Conservation (phyloP, 1,140 invertebrate species). For the Ditylenchus dipsaci region DNA sequence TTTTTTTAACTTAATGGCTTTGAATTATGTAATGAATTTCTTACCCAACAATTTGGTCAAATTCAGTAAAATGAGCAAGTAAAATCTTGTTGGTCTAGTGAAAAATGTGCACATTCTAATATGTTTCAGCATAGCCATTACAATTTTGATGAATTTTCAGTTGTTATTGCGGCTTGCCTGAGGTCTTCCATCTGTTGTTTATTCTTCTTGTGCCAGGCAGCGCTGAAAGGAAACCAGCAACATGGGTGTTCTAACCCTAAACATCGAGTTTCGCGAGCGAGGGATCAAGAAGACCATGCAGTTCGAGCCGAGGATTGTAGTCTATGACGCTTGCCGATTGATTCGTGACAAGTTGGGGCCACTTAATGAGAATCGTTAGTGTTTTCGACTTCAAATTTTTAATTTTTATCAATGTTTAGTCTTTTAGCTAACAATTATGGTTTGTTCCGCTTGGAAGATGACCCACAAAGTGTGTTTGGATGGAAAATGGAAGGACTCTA, state of each 20-base stretch:
- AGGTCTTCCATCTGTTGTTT: too few species aligned
- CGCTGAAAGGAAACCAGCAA: neutral
- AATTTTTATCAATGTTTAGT: constrained; percentile 11
- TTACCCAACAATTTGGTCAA: too few species aligned
- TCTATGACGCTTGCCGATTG: constrained; percentile 88
- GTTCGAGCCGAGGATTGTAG: constrained; percentile 81
- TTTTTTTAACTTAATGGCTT: too few species aligned
- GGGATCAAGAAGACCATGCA: constrained; percentile 94
- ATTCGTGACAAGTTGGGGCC: constrained; percentile 81
- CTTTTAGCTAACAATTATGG: constrained; percentile 87
- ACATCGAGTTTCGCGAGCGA: constrained; percentile 84
- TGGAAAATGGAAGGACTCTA: constrained; percentile 82
- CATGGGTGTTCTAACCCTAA: constrained; percentile 70
- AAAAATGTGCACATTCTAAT: too few species aligned
- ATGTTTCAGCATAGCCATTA: too few species aligned
- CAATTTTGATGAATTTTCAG: too few species aligned
- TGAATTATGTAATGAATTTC: too few species aligned
- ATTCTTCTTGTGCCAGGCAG: neutral
- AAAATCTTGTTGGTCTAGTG: too few species aligned
- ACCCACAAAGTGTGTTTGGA: constrained; percentile 94
- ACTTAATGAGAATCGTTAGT: constrained; percentile 60
- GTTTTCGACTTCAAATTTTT: neutral
- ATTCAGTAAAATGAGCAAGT: too few species aligned
- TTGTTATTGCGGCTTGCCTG: too few species aligned
- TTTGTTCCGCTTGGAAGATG: constrained; percentile 82